phyloP scores from a whole-genome alignment of 2,113 vertebrate genomes.

The Ramphastos sulfuratus region DNA sequence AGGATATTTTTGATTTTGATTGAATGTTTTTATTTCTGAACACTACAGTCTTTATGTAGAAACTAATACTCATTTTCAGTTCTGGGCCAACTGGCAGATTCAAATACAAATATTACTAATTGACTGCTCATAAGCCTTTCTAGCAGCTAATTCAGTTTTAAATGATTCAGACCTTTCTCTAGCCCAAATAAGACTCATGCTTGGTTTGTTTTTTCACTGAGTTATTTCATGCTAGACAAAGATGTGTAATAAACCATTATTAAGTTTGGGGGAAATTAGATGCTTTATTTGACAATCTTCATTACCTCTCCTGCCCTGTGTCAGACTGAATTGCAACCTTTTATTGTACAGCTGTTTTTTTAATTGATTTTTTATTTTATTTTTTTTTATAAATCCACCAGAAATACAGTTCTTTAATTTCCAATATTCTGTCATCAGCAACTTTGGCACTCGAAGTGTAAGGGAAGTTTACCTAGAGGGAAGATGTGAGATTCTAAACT shows the following conservation, averaged over 20 bases:
- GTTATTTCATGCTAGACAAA: constrained; percentile 5
- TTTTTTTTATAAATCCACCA: background rate
- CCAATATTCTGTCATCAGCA: background rate
- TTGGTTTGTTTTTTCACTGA: constrained; percentile 33
- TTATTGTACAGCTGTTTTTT: background rate
- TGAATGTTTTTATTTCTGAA: constrained; percentile 29
- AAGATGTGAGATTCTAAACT: background rate
- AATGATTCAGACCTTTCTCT: constrained; percentile 55
- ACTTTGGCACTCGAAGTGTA: background rate
- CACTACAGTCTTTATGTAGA: constrained; percentile 18
- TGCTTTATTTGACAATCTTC: background rate
- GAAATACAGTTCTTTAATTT: background rate
- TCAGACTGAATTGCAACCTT: background rate
- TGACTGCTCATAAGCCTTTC: constrained; percentile 44
- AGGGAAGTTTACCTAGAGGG: background rate
- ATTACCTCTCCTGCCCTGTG: background rate
- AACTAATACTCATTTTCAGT: constrained; percentile 34
- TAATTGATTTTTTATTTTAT: background rate
- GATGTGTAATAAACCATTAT: background rate
- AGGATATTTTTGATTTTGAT: constrained; percentile 31
- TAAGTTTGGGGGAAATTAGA: background rate
- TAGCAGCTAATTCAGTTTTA: constrained; percentile 59
- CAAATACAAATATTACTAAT: constrained; percentile 62
- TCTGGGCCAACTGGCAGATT: constrained; percentile 45
- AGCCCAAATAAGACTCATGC: constrained; percentile 46